Percentiles rank a stretch among this genome's conserved stretches.
phyloP scores from a whole-genome alignment of 2,797 vertebrate species.

The Botia almorhae region DNA sequence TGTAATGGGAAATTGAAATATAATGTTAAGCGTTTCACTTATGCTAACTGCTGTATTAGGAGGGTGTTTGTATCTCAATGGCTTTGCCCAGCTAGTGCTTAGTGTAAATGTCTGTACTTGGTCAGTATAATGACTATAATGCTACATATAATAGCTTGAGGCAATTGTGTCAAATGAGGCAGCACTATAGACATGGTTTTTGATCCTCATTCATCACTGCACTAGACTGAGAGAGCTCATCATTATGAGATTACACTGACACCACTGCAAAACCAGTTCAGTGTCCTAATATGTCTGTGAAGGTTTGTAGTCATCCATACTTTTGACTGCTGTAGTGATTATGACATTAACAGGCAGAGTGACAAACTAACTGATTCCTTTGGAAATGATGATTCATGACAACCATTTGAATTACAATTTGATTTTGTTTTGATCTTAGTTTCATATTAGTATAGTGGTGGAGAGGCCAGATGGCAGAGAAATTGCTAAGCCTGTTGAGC shows the following conservation, averaged over 20 bases:
- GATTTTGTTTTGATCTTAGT: conserved; percentile 65
- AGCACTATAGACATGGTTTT: neutral
- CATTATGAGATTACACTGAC: neutral
- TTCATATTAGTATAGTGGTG: conserved; percentile 78
- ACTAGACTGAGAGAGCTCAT: neutral
- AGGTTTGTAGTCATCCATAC: neutral
- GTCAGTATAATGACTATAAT: neutral
- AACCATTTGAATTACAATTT: neutral
- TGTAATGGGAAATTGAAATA: neutral
- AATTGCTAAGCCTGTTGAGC: conserved; percentile 78
- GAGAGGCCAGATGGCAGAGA: conserved; percentile 79
- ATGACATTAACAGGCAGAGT: neutral
- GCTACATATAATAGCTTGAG: neutral
- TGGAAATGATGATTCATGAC: neutral
- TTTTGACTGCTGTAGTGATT: neutral
- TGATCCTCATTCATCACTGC: neutral
- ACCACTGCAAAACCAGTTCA: neutral
- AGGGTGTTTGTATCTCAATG: neutral
- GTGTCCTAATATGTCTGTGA: neutral
- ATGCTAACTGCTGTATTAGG: neutral
- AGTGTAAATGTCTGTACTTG: neutral
- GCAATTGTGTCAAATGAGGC: neutral
- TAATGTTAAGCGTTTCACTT: neutral
- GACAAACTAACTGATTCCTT: conserved; percentile 2
- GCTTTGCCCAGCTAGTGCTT: neutral